Evolutionary conservation across 2,888 invertebrate species (phyloP).

Genomic region (Boloria selene): DNA sequence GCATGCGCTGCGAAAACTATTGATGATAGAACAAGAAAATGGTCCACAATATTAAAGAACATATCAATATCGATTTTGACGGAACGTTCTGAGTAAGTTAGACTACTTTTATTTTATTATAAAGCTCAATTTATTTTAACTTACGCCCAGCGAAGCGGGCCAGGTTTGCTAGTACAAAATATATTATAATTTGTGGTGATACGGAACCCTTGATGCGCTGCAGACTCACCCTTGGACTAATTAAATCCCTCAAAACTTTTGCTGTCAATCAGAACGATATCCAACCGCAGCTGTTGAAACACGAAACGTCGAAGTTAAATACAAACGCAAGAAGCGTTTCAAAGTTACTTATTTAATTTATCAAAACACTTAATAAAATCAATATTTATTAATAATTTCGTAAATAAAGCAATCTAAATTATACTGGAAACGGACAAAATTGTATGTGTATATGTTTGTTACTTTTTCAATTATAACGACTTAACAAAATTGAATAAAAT

Average conservation of each 20-base stretch:
- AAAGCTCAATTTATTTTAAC: too few relatives aligned
- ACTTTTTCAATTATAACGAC: background rate
- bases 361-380: conserved; percentile 22
- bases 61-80: too few relatives aligned
- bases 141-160: too few relatives aligned
- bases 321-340: conserved; percentile 18
- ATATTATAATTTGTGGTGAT: background rate
- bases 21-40: too few relatives aligned
- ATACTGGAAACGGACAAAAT: background rate
- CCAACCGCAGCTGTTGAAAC: conserved; percentile 28
- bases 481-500: too few relatives aligned
- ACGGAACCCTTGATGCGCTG: background rate
- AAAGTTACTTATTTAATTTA: conserved; percentile 28
- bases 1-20: too few relatives aligned
- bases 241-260: conserved; percentile 8
- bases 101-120: too few relatives aligned
- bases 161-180: too few relatives aligned
- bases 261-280: conserved; percentile 14
- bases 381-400: conserved; percentile 16
- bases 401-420: conserved; percentile 6
- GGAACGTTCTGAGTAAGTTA: too few relatives aligned
- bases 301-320: conserved; percentile 22
- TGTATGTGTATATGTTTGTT: background rate
- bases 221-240: background rate
- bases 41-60: too few relatives aligned